Conservation (phyloP, 2,797 vertebrate species). For the Scomberomorus guttatus region DNA sequence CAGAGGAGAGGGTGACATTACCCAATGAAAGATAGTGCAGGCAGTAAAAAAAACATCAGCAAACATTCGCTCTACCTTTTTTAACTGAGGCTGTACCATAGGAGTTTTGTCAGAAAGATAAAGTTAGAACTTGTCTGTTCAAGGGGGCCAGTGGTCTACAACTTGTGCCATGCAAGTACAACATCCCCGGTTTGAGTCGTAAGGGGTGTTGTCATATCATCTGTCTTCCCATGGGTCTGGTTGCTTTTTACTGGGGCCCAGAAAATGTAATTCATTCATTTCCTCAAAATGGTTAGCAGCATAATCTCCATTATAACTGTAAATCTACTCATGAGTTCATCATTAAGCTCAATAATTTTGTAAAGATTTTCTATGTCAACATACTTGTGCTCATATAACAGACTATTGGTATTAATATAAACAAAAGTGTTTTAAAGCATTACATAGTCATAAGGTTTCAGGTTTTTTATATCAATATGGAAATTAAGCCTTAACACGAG, state of each 20-base stretch:
- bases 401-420: too few relatives aligned
- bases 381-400: too few relatives aligned
- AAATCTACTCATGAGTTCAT: background rate
- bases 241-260: background rate
- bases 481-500: too few relatives aligned
- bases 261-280: background rate
- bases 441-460: too few relatives aligned
- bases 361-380: too few relatives aligned
- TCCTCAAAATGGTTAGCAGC: background rate
- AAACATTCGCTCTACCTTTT: conserved; percentile 26
- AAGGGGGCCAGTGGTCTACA: background rate
- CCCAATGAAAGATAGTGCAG: conserved; percentile 34
- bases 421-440: too few relatives aligned
- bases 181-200: background rate
- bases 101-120: conserved; percentile 23
- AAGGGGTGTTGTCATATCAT: background rate
- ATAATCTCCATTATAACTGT: background rate
- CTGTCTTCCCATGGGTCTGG: background rate
- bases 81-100: conserved; percentile 15
- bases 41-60: conserved; percentile 39
- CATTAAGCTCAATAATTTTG: background rate
- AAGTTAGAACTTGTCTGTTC: conserved; percentile 17
- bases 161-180: conserved; percentile 9
- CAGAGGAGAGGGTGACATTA: conserved; percentile 53
- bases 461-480: too few relatives aligned